phyloP scores from a whole-genome alignment of 2,113 vertebrate species.

The Galeopterus variegatus region DNA sequence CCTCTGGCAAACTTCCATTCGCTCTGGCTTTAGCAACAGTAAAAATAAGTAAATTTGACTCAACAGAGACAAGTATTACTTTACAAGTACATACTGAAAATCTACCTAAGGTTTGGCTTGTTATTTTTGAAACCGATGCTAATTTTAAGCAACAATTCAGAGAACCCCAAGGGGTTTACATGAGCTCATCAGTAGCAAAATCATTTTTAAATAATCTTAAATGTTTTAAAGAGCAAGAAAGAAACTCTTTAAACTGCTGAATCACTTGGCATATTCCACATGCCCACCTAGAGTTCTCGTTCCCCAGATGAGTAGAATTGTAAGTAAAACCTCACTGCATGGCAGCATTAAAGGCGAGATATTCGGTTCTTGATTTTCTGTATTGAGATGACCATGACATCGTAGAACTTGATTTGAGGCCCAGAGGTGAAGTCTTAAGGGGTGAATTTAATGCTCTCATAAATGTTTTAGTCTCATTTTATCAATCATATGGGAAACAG shows the following conservation, averaged over 20 bases:
- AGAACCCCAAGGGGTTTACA: slow-evolving; percentile 60
- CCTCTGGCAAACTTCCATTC: slow-evolving; percentile 59
- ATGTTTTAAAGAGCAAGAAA: slow-evolving; percentile 67
- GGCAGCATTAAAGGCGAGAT: background rate
- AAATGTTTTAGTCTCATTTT: background rate
- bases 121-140: slow-evolving; percentile 73
- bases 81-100: slow-evolving; percentile 77
- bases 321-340: background rate
- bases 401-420: background rate
- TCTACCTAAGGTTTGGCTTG: slow-evolving; percentile 63
- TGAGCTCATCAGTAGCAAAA: slow-evolving; percentile 69
- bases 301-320: background rate
- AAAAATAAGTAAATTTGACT: slow-evolving; percentile 74
- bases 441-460: background rate
- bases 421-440: background rate
- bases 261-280: background rate
- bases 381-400: background rate
- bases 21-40: slow-evolving; percentile 50
- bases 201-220: slow-evolving; percentile 50
- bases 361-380: background rate
- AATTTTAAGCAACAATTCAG: slow-evolving; percentile 73
- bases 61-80: slow-evolving; percentile 67
- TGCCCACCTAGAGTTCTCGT: background rate
- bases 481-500: background rate
- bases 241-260: slow-evolving; percentile 5